Conservation (phyloP, 2,113 vertebrate species). For the Azemiops feae region DNA sequence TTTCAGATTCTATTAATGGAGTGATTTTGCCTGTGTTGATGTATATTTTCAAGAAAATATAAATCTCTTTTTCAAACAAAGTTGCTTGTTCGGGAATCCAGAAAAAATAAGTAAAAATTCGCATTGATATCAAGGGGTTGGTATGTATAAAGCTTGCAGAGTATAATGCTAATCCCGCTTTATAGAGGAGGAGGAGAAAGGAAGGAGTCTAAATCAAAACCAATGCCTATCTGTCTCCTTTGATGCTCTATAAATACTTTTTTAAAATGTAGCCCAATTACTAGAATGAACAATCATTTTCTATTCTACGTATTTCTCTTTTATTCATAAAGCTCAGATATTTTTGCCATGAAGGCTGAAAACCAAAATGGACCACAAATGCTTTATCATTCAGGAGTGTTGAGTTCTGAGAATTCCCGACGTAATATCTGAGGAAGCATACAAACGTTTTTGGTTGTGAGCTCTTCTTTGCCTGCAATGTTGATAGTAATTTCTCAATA, state of each 20-base stretch:
- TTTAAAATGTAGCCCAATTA: neutral
- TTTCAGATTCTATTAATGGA: neutral
- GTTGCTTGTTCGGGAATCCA: neutral
- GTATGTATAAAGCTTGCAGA: neutral
- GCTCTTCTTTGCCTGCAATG: neutral
- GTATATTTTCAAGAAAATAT: neutral
- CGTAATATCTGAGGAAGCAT: neutral
- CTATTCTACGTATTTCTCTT: neutral
- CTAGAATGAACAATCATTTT: neutral
- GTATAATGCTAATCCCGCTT: neutral
- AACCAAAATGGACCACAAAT: neutral
- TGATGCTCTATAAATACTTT: neutral
- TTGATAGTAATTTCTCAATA: neutral
- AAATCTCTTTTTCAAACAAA: neutral
- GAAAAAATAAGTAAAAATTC: neutral
- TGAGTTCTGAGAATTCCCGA: neutral
- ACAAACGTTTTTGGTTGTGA: neutral
- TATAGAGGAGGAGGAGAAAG: neutral
- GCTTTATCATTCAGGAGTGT: neutral
- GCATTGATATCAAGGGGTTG: neutral
- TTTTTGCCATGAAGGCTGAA: neutral
- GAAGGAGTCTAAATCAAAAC: neutral
- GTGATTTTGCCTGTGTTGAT: neutral
- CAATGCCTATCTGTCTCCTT: neutral
- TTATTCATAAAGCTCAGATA: neutral